Percentiles rank a stretch among this genome's conserved stretches.
These are phyloP conservation scores for Papilio polyxenes DNA, from an alignment of 1,140 invertebrate species.

Conservation along the genomic window DNA sequence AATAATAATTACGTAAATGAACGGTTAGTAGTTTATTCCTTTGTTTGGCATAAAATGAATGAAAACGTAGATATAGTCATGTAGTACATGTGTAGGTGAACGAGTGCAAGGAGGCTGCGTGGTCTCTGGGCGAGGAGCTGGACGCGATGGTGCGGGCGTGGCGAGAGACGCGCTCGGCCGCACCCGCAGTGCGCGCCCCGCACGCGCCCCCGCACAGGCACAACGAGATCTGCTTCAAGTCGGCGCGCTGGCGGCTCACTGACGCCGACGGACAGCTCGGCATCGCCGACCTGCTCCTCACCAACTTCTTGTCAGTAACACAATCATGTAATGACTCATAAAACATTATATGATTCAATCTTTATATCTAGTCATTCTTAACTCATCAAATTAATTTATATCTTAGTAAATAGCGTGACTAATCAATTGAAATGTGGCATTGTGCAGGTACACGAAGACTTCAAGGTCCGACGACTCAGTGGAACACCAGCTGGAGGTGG, in stretches of 20 bases:
- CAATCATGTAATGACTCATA: background rate
- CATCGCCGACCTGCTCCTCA: slow-evolving; percentile 96
- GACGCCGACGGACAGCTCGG: slow-evolving; percentile 98
- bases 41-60: background rate
- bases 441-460: slow-evolving; percentile 93
- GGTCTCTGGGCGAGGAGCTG: slow-evolving; percentile 93
- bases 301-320: slow-evolving; percentile 92
- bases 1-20: background rate
- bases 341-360: too few species aligned
- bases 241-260: slow-evolving; percentile 98
- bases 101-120: slow-evolving; percentile 94
- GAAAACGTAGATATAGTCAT: too few species aligned
- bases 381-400: background rate
- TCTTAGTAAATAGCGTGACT: background rate
- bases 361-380: too few species aligned
- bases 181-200: slow-evolving; percentile 82
- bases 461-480: slow-evolving; percentile 98
- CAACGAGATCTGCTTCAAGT: slow-evolving; percentile 99
- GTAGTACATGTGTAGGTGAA: slow-evolving; percentile 82
- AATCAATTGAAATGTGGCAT: slow-evolving; percentile 20
- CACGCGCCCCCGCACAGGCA: slow-evolving; percentile 88
- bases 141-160: slow-evolving; percentile 89
- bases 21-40: background rate
- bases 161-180: slow-evolving; percentile 69
- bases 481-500: slow-evolving; percentile 98